Evolutionary conservation across 2,888 invertebrate species (phyloP).

Genomic region (Idaea aversata): DNA sequence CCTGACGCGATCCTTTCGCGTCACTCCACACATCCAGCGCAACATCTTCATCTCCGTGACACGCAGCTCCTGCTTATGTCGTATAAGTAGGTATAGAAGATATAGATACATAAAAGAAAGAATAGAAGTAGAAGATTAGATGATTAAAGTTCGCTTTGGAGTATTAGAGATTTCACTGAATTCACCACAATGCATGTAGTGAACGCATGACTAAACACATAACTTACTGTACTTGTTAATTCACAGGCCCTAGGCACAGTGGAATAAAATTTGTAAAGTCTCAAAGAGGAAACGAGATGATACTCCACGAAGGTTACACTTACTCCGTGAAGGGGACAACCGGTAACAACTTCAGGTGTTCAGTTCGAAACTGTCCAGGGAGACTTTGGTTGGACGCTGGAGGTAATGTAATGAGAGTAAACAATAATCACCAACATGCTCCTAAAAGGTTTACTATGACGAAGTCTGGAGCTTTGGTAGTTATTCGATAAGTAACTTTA

Average conservation of each 20-base stretch:
- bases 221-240: background rate
- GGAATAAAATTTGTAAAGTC: slow-evolving; percentile 13
- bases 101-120: too few relatives aligned
- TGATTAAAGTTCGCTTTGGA: too few relatives aligned
- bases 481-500: background rate
- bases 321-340: slow-evolving; percentile 3
- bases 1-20: too few relatives aligned
- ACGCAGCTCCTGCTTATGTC: too few relatives aligned
- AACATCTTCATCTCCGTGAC: too few relatives aligned
- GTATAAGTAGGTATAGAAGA: too few relatives aligned
- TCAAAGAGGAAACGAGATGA: slow-evolving; percentile 6
- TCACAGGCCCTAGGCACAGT: background rate
- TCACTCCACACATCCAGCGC: too few relatives aligned
- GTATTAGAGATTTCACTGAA: too few relatives aligned
- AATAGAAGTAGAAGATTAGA: too few relatives aligned
- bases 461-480: background rate
- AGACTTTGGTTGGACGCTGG: slow-evolving; percentile 4
- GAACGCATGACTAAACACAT: background rate
- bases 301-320: slow-evolving; percentile 5
- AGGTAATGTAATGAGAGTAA: background rate
- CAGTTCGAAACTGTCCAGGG: slow-evolving; percentile 4
- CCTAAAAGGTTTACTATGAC: background rate
- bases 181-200: too few relatives aligned
- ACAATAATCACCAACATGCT: background rate
- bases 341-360: slow-evolving; percentile 3